Base-by-base conservation (phyloP, 2,888 invertebrate species). In the Luperina nickerlii region DNA sequence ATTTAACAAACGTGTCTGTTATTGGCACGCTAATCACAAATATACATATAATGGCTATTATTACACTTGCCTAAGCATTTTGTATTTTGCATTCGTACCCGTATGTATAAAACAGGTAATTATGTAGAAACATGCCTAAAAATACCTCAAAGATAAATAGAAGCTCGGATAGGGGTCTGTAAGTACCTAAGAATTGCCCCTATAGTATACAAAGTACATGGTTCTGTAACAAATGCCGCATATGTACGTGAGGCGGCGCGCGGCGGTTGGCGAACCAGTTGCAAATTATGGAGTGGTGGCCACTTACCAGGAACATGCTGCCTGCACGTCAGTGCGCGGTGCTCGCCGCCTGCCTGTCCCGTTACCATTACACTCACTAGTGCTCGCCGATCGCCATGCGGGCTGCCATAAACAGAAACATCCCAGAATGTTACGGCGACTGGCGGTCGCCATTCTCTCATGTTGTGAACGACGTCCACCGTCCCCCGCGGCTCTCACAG, bases 1-100 rank as follows among this genome's bases (percentile, higher is more conserved):
- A 71, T 76, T 79, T 74, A 75, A 85, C 65, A 70, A 76, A 83
- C 66, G 42, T 75, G 76, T 48, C 54, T 75, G 66, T n/a, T 79
- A 62, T n/a, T 74, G 75, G 65, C 57, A 60, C 78, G 38, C n/a
- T 82, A 48, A 76, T 76, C 48, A 72, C 63, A 67, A 78, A 81
- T 65, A 71, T 20, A 38, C 38, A 38, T 38, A 38, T 42, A 70
- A 75, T 48, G 77, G 60, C 68, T 84, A 80, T 70, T 73, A 80
- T 80, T 79, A 68, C 20, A 68, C 18, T 63, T 42, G 32, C 51
- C 62, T 54, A 51, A 48, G 48, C 38, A 65, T 32, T 42, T 27
- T 32, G 63, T 38, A 48, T n/a, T 82, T 48, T 76, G 38, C n/a
- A 63, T 63, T 63, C n/a, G 38, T 63, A 57, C 57, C 38, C 38